Percentiles rank a stretch among this genome's conserved stretches.
Conservation (phyloP, 2,888 invertebrate species). For the Eucera pruinosa region DNA sequence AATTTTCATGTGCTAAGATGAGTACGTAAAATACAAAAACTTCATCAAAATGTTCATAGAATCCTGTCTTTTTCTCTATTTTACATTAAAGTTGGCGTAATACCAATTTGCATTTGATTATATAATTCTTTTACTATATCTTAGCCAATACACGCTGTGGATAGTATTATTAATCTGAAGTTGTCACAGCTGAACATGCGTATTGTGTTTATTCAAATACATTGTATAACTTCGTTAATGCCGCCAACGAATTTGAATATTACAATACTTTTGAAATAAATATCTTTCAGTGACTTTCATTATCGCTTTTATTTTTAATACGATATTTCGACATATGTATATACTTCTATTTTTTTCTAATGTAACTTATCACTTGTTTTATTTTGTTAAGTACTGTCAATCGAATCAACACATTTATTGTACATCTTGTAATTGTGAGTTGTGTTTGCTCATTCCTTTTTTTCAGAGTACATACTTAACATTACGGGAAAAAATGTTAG, state of each 20-base stretch:
- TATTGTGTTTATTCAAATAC: not conserved
- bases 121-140: constrained; percentile 15
- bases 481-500: not conserved
- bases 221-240: not conserved
- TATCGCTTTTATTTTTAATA: not conserved
- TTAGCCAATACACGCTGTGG: constrained; percentile 11
- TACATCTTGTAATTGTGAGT: not conserved
- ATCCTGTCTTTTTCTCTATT: not conserved
- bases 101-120: constrained; percentile 10
- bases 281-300: not conserved
- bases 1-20: constrained; percentile 30
- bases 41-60: not conserved
- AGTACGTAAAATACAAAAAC: constrained; percentile 31
- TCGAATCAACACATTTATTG: not conserved
- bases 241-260: constrained; percentile 5
- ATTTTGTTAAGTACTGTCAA: not conserved
- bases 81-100: not conserved
- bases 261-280: not conserved
- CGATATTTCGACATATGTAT: not conserved
- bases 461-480: not conserved
- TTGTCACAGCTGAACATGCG: not conserved
- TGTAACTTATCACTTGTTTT: not conserved
- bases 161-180: not conserved
- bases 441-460: not conserved
- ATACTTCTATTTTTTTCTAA: no score